Percentiles rank a stretch among this genome's conserved stretches.
phyloP scores from a whole-genome alignment of 2,888 invertebrate species.

The Dryobota labecula region DNA sequence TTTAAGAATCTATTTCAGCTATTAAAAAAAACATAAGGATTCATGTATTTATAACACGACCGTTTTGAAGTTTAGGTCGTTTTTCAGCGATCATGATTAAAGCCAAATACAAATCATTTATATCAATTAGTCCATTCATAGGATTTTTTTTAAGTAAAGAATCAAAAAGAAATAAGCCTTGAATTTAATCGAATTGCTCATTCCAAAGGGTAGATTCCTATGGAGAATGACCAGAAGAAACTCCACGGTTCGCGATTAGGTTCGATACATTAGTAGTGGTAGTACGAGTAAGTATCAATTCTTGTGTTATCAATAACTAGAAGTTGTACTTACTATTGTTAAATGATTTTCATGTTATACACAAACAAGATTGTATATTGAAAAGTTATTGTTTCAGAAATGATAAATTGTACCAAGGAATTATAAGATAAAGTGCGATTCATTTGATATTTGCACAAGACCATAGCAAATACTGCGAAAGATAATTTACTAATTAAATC shows the following conservation, averaged over 20 bases:
- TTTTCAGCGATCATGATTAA: not conserved
- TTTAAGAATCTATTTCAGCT: no score
- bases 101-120: not conserved
- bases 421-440: conserved; percentile 56
- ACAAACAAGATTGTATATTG: conserved; percentile 44
- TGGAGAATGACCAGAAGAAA: not conserved
- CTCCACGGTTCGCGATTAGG: not conserved
- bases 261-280: not conserved
- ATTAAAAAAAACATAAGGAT: not conserved
- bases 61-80: not conserved
- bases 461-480: conserved; percentile 49
- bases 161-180: not conserved
- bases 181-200: not conserved
- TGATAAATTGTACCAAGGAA: conserved; percentile 56
- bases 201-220: not conserved
- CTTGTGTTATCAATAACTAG: not conserved
- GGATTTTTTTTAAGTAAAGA: not conserved
- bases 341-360: conserved; percentile 20
- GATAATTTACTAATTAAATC: conserved; percentile 44
- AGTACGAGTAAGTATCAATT: not conserved
- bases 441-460: conserved; percentile 52
- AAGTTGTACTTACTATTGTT: not conserved
- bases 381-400: conserved; percentile 57
- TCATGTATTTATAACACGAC: not conserved
- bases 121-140: not conserved